These are phyloP conservation scores for Eulemur albifrons DNA, from an alignment of 2,797 vertebrate species.

Conservation along the genomic window DNA sequence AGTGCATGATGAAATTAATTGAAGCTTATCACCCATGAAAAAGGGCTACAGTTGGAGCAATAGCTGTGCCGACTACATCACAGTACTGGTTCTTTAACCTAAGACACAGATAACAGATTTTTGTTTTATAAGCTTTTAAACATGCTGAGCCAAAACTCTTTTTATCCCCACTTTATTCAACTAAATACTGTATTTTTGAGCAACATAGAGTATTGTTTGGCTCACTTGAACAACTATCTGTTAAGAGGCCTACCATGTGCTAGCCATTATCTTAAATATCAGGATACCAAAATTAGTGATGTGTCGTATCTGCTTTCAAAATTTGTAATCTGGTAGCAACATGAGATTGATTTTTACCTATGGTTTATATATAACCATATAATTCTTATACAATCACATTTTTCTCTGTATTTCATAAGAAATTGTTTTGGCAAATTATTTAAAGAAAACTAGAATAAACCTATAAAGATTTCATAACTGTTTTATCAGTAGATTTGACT, in stretches of 20 bases:
- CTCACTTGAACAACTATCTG: neutral
- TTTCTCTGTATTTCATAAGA: neutral
- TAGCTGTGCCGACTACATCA: fast-evolving
- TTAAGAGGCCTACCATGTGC: neutral
- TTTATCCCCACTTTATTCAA: neutral
- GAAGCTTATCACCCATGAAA: neutral
- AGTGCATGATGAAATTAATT: neutral
- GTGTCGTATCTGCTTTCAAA: neutral
- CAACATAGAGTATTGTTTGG: neutral
- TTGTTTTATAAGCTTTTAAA: neutral
- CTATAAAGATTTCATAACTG: neutral
- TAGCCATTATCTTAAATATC: neutral
- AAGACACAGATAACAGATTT: neutral
- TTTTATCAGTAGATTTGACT: neutral
- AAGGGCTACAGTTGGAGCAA: neutral
- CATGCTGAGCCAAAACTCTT: neutral
- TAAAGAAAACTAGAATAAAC: neutral
- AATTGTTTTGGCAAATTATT: neutral
- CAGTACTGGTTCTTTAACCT: neutral
- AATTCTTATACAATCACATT: neutral
- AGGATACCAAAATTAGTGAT: neutral
- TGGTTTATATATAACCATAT: neutral
- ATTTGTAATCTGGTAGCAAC: neutral
- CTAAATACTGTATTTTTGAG: neutral
- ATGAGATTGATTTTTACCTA: neutral